phyloP scores from a whole-genome alignment of 2,113 vertebrate genomes.

The Sander vitreus region DNA sequence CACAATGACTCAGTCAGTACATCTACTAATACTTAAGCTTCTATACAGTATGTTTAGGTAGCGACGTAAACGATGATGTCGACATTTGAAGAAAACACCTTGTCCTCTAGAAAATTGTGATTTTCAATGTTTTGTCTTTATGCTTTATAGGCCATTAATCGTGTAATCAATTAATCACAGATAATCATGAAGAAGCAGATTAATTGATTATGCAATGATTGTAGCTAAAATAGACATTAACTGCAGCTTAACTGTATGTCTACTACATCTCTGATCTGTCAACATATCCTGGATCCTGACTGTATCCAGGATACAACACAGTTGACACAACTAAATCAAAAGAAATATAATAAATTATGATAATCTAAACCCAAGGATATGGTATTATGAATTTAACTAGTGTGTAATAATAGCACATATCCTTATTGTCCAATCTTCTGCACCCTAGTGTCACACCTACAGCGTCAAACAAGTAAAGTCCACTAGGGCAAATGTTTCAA shows the following conservation, averaged over 20 bases:
- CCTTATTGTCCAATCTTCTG: slow-evolving; percentile 2
- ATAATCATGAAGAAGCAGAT: background rate
- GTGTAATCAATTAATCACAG: background rate
- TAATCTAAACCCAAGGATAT: background rate
- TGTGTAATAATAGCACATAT: background rate
- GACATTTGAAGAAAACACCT: background rate
- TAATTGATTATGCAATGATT: background rate
- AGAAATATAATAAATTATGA: background rate
- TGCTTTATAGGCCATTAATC: background rate
- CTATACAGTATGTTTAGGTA: background rate
- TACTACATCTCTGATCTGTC: background rate
- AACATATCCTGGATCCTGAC: background rate
- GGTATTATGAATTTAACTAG: background rate
- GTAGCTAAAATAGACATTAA: background rate
- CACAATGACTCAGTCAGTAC: slow-evolving; percentile 15
- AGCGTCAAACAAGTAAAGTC: slow-evolving; percentile 30
- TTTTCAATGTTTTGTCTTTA: too few relatives aligned
- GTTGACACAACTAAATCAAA: background rate
- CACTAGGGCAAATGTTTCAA: slow-evolving; percentile 40
- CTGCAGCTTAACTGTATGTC: background rate
- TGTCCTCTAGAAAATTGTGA: too few relatives aligned
- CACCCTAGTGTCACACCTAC: slow-evolving; percentile 13
- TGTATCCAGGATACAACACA: background rate
- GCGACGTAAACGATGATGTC: background rate
- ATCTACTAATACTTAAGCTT: background rate